These are phyloP conservation scores for Ia io DNA, from an alignment of 2,113 vertebrate genomes.

Conservation along the genomic window DNA sequence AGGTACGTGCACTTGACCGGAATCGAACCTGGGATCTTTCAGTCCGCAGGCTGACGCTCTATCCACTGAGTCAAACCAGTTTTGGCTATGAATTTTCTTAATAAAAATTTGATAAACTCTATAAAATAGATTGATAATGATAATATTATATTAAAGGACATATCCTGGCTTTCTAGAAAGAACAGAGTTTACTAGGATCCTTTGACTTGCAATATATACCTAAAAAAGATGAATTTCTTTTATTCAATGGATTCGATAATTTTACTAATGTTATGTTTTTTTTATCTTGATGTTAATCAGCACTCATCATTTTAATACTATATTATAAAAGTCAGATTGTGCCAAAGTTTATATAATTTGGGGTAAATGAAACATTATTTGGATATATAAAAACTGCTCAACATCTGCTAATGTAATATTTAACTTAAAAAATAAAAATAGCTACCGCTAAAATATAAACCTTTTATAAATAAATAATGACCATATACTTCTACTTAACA, in stretches of 20 bases:
- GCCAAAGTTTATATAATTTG: background rate
- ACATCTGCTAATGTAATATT: background rate
- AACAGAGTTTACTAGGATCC: background rate
- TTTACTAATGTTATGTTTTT: background rate
- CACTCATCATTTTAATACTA: background rate
- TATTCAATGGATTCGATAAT: background rate
- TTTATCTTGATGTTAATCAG: background rate
- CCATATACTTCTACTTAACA: background rate
- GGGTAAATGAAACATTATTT: background rate
- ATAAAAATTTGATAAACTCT: background rate
- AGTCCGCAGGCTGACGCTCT: fast-evolving
- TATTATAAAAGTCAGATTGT: background rate
- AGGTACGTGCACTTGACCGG: no score
- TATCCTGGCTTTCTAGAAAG: background rate
- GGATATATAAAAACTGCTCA: background rate
- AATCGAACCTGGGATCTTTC: no score
- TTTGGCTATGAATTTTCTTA: background rate
- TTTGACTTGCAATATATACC: background rate
- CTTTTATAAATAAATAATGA: background rate
- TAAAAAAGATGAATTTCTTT: background rate
- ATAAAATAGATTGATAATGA: background rate
- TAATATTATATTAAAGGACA: background rate
- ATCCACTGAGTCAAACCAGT: no score
- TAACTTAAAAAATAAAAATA: slow-evolving; percentile 7
- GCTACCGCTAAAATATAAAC: background rate